A percentile compares a stretch with the other conserved stretches of the same genome.
Conservation (phyloP, 2,888 invertebrate genomes). For the Cryptocheilus praepositus region DNA sequence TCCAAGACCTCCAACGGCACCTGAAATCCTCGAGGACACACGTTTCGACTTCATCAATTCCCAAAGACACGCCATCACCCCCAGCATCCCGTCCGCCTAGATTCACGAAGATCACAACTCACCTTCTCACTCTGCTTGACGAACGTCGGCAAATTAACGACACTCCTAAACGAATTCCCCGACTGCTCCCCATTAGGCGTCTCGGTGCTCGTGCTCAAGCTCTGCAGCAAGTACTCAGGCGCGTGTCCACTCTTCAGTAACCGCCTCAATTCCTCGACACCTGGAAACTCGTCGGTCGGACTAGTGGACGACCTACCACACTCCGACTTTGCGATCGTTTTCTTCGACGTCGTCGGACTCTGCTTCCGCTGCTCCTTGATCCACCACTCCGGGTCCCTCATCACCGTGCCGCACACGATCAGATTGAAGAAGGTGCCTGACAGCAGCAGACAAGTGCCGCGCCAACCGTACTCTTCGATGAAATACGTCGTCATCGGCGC, state of each 20-base stretch:
- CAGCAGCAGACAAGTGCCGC: conserved; percentile 87
- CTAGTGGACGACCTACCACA: conserved; percentile 76
- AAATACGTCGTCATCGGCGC: conserved; percentile 90
- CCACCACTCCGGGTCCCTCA: conserved; percentile 93
- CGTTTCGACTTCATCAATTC: conserved; percentile 8
- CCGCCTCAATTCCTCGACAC: conserved; percentile 81
- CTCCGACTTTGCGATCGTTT: conserved; percentile 77
- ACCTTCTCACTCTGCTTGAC: conserved; percentile 83
- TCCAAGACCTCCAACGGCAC: conserved; percentile 81
- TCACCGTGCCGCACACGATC: conserved; percentile 89
- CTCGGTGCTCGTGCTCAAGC: conserved; percentile 79
- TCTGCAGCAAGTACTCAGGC: conserved; percentile 81
- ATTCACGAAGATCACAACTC: conserved; percentile 36
- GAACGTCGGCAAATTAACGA: conserved; percentile 86
- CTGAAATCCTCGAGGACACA: conserved; percentile 73
- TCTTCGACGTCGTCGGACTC: conserved; percentile 64
- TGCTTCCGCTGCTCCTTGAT: conserved; percentile 79
- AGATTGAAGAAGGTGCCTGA: conserved; percentile 90
- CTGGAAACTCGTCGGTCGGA: conserved; percentile 78
- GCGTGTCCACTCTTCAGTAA: conserved; percentile 83
- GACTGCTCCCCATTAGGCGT: conserved; percentile 76
- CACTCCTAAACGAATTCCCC: conserved; percentile 79
- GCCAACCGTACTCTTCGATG: conserved; percentile 88
- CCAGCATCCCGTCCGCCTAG: conserved; percentile 1
- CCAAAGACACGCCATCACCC: not conserved